Evolutionary conservation across 2,888 invertebrate species (phyloP).

Genomic region (Drosophila nigricruria): DNA sequence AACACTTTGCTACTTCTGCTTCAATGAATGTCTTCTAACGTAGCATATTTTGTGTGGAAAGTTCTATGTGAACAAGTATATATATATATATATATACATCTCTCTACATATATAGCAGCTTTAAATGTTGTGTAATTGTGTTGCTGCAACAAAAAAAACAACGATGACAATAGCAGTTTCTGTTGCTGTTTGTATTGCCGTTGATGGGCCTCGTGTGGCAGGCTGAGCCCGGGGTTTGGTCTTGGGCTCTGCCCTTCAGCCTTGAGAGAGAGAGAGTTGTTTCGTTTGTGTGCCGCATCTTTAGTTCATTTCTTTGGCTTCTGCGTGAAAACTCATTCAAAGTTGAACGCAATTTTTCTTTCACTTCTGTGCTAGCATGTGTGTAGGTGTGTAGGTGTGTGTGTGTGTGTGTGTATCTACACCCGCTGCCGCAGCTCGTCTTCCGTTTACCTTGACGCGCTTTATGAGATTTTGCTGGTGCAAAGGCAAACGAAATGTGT

Average conservation of each 20-base stretch:
- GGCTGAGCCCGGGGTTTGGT: not conserved
- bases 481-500: slow-evolving; percentile 71
- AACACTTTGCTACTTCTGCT: not conserved
- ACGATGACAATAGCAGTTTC: slow-evolving; percentile 63
- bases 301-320: slow-evolving; percentile 47
- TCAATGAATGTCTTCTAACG: not conserved
- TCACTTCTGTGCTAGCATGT: slow-evolving; percentile 16
- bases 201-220: slow-evolving; percentile 11
- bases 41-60: too few species aligned
- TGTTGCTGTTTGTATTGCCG: slow-evolving; percentile 49
- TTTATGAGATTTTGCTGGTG: slow-evolving; percentile 53
- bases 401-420: slow-evolving; percentile 2
- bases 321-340: slow-evolving; percentile 71
- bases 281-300: slow-evolving; percentile 37
- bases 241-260: slow-evolving; percentile 32
- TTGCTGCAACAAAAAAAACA: slow-evolving; percentile 33
- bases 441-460: slow-evolving; percentile 68
- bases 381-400: slow-evolving; percentile 10
- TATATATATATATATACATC: slow-evolving; percentile 1
- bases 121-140: slow-evolving; percentile 67
- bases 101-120: slow-evolving; percentile 37
- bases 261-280: slow-evolving; percentile 64
- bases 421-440: slow-evolving; percentile 6
- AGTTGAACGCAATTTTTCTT: slow-evolving; percentile 74
- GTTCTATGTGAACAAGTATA: not conserved